phyloP scores from a whole-genome alignment of 2,888 invertebrate species.

The Drosophila algonquin region DNA sequence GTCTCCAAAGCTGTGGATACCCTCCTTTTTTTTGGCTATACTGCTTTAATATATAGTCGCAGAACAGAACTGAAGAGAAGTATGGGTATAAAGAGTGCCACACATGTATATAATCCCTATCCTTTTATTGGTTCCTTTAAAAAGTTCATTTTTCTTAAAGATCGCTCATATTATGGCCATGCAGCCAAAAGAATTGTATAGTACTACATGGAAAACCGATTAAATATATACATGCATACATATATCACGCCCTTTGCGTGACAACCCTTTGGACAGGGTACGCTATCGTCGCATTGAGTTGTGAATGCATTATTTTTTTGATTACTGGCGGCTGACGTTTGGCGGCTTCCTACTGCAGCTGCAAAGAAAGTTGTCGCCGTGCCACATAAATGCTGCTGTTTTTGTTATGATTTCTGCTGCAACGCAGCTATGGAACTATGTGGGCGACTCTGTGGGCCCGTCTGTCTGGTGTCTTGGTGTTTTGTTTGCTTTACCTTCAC shows the following conservation, averaged over 20 bases:
- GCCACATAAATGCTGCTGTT: conserved; percentile 10
- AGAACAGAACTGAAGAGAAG: background rate
- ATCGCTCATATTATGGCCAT: too few species aligned
- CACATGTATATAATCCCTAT: background rate
- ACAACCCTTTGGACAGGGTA: background rate
- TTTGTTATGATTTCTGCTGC: conserved; percentile 38
- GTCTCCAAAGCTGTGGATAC: background rate
- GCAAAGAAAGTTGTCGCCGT: conserved; percentile 45
- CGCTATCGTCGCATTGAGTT: background rate
- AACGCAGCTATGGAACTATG: background rate
- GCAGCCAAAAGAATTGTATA: too few species aligned
- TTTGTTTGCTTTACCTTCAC: conserved; percentile 67
- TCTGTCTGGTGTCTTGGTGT: conserved; percentile 15
- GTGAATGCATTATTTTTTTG: conserved; percentile 33
- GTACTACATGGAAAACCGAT: too few species aligned
- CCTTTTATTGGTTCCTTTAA: background rate
- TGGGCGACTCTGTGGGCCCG: conserved; percentile 10
- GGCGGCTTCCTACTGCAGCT: conserved; percentile 40
- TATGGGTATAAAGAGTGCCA: background rate
- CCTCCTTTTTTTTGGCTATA: background rate
- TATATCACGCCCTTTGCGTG: background rate
- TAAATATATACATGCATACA: too few species aligned
- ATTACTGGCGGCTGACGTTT: conserved; percentile 19
- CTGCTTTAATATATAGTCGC: too few species aligned
- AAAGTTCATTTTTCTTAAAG: background rate